phyloP scores from a whole-genome alignment of 2,113 vertebrate species.

The Triplophysa tibetana region DNA sequence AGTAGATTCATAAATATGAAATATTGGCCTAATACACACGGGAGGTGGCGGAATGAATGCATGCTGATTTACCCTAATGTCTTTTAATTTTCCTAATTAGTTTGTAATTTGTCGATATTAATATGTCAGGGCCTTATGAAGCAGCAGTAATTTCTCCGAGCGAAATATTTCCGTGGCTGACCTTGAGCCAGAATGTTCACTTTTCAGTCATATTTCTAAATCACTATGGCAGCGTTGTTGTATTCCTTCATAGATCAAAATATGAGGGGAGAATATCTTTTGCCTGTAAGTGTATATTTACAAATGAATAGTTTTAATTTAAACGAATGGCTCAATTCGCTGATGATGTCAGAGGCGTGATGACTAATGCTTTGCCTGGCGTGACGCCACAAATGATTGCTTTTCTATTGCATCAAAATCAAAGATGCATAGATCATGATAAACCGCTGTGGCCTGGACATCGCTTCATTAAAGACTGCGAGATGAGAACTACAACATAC shows the following conservation, averaged over 20 bases:
- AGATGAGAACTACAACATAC: constrained; percentile 45
- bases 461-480: constrained; percentile 73
- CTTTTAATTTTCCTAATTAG: constrained; percentile 36
- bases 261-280: constrained; percentile 67
- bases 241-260: constrained; percentile 77
- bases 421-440: constrained; percentile 81
- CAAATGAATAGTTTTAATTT: constrained; percentile 80
- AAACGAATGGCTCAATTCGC: constrained; percentile 79
- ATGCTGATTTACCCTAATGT: constrained; percentile 34
- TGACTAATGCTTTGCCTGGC: constrained; percentile 78
- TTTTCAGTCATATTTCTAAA: constrained; percentile 61
- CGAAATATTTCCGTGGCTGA: constrained; percentile 22
- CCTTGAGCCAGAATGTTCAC: constrained; percentile 60
- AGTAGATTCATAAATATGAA: constrained; percentile 10
- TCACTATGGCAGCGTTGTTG: constrained; percentile 65
- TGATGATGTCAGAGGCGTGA: constrained; percentile 77
- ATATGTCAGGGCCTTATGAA: constrained; percentile 35
- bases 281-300: constrained; percentile 76
- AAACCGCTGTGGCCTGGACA: constrained; percentile 67
- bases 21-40: background rate
- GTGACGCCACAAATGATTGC: constrained; percentile 76
- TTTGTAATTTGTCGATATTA: constrained; percentile 47
- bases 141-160: constrained; percentile 33
- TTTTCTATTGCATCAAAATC: constrained; percentile 82
- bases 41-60: constrained; percentile 10